Base-by-base conservation (phyloP, 2,797 vertebrate genomes). In the Xerus rutilus region DNA sequence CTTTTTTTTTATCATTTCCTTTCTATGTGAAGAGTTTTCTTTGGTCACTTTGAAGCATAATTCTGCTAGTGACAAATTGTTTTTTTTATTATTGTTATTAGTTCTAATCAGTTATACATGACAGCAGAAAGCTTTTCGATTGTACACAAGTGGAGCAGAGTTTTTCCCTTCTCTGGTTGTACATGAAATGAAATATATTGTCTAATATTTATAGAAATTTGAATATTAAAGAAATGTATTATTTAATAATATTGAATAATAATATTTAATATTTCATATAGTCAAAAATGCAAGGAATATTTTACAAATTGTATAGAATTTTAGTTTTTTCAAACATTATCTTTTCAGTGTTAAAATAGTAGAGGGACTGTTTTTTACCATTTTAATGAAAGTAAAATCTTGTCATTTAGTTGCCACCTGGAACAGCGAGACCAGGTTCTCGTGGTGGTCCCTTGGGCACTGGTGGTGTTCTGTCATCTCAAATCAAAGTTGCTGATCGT, bases 401-500 rank as follows among this genome's bases (percentile, higher is more conserved):
- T 93, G 5, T 14, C 47, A 76, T 79, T 43, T 96, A 99, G 99
- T 98, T 99, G 98, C 98, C 99, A 89, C 99, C 99, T 95, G 98
- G 99, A 94, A 99, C 99, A 17, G 98, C 99, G 92, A 99, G 99
- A 96, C 99, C 99, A 1, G 97, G 98, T 65, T 99, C 99, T 93
- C 99, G 99, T 95, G 98, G 98, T 70, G 98, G 99, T 74, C 95
- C 98, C 32, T n/a, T 98, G 0, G 92, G 98, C 84, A 96, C 98
- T 15, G 98, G 99, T 25, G 99, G 99, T 59, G 98, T 99, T 32
- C 98, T 99, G 3, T 98, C 99, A 20, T 99, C 99, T 90, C 99
- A 99, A 79, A 99, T 99, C 97, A 99, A 99, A 99, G 99, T 99
- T 97, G 98, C 99, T 0, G 99, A 99, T 96, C 99, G 99, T 91